Base-by-base conservation (phyloP, 2,888 invertebrate genomes). In the Ceraclea dissimilis region DNA sequence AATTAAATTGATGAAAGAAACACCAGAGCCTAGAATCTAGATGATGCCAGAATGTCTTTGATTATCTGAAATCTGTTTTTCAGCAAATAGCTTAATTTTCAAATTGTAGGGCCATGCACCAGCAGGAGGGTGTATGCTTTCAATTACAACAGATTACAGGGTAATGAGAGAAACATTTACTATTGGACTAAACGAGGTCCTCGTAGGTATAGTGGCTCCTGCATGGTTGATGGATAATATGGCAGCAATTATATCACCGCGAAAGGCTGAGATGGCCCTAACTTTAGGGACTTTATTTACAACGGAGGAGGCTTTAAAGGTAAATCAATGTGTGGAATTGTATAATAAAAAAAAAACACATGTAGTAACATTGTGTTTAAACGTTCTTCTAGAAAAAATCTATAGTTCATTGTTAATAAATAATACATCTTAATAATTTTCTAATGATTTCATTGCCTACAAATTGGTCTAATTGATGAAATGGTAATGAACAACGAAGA, bases 141-240 rank as follows among this genome's bases (percentile, higher is more conserved):
- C 85, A 1, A 66, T 83, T 60, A 71, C 78, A 53, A 83, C 84
- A 65, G 87, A 88, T 67, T 85, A 86, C 66, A 75, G 87, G 64
- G 74, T 84, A 6, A 84, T 87, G 11, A 78, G 78, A 2, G 75
- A 74, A 0, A 82, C 84, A 61, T 82, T 75, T 62, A 82, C 79
- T 10, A 90, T 90, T 62, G 90, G 90, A 1, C 69, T 91, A 1
- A 90, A 90, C 67, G 91, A 91, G 73, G 85, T 88, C 0, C 75
- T 81, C 60, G 70, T 91, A 33, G 90, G 89, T 2, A 81, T 88
- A 60, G 72, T 80, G 5, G 85, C 86, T 6, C 84, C 85, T 0
- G 70, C 70, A 60, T 88, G 86, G 86, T 77, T 81, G 59, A 71
- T 75, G 63, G 67, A 72, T 0, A 62, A 77, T 0, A 75, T 81